A percentile compares a stretch with the other conserved stretches of the same genome.
These are phyloP conservation scores for Crocuta crocuta DNA, from an alignment of 2,113 vertebrate species.

Conservation along the genomic window DNA sequence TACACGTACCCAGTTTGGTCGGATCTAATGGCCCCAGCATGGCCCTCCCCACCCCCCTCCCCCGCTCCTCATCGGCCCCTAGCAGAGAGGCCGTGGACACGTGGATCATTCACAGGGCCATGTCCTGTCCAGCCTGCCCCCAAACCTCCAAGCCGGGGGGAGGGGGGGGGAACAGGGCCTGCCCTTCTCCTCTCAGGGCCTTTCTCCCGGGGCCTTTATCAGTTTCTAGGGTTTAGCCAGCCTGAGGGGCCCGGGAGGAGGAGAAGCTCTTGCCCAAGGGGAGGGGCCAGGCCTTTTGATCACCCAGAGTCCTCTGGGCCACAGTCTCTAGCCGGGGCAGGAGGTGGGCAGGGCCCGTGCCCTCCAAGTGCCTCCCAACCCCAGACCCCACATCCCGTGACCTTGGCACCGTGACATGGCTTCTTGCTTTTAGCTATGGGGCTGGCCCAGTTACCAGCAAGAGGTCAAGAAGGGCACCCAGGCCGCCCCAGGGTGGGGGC, in stretches of 20 bases:
- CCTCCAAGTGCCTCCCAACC: neutral
- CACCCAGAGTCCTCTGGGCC: neutral
- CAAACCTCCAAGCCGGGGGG: neutral
- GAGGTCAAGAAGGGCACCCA: neutral
- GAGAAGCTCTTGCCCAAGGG: neutral
- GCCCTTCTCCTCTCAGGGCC: neutral
- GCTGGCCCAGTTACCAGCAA: neutral
- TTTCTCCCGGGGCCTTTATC: neutral
- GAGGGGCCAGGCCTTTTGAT: neutral
- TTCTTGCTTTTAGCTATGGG: neutral
- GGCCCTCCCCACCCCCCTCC: neutral
- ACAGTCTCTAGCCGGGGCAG: neutral
- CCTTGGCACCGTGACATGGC: neutral
- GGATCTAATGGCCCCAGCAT: neutral
- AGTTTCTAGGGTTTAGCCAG: fast-evolving
- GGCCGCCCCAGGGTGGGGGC: neutral
- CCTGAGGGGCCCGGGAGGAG: too few relatives aligned
- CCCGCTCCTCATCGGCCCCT: neutral
- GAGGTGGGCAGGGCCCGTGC: neutral
- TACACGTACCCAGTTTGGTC: neutral
- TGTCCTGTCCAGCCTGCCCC: neutral
- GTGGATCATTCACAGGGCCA: too few relatives aligned
- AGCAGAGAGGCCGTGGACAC: neutral
- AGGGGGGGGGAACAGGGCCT: neutral
- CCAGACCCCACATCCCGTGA: fast-evolving